Evolutionary conservation across 1,140 invertebrate genomes (phyloP).

Genomic region (Zaprionus capensis): DNA sequence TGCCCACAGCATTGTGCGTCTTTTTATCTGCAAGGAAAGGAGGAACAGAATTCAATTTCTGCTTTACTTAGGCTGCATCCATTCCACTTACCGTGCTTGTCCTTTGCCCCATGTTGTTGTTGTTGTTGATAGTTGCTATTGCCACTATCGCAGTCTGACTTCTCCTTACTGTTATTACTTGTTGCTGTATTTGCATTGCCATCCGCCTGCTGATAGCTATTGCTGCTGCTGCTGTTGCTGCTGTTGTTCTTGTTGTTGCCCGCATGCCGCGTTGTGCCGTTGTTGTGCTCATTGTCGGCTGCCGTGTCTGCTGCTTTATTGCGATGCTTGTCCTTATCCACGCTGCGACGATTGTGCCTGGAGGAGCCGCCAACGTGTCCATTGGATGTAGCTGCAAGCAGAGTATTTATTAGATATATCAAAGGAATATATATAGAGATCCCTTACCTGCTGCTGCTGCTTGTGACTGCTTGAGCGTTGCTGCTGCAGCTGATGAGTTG

Average conservation of each 20-base stretch:
- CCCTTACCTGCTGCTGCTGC: constrained; percentile 63
- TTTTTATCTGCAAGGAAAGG: constrained; percentile 63
- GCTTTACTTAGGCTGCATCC: background rate
- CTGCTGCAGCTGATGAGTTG: constrained; percentile 29
- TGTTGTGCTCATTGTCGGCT: constrained; percentile 67
- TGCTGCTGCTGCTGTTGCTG: constrained; percentile 46
- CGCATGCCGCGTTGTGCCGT: constrained; percentile 50
- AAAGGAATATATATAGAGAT: constrained; percentile 17
- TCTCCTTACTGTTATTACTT: constrained; percentile 78
- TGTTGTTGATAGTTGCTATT: constrained; percentile 66
- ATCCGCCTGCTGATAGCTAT: constrained; percentile 63
- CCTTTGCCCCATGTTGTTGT: constrained; percentile 65
- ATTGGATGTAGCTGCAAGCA: constrained; percentile 72
- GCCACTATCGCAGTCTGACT: constrained; percentile 78
- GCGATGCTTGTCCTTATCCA: constrained; percentile 81
- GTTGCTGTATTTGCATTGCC: constrained; percentile 48
- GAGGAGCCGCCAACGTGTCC: constrained; percentile 66
- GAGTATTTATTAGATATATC: constrained; percentile 28
- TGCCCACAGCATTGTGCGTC: constrained; percentile 56
- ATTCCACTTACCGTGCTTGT: constrained; percentile 61
- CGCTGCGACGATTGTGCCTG: constrained; percentile 78
- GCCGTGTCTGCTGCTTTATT: constrained; percentile 61
- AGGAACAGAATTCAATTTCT: constrained; percentile 6
- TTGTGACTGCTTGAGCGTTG: constrained; percentile 45
- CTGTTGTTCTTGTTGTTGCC: constrained; percentile 53